A percentile compares a stretch with the other conserved stretches of the same genome.
Conservation (phyloP, 2,888 invertebrate genomes). For the Pseudococcus viburni region DNA sequence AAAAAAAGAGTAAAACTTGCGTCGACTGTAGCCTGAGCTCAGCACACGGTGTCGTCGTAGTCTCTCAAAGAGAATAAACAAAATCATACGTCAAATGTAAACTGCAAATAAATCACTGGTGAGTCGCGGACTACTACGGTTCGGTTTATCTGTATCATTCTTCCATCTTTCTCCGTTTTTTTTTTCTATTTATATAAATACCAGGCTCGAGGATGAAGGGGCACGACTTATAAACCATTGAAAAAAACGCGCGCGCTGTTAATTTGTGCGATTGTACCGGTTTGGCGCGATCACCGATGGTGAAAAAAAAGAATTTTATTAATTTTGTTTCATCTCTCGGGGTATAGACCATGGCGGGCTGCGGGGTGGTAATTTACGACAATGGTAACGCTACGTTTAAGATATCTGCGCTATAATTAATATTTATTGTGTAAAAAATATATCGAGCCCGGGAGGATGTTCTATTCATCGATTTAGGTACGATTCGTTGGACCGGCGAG, state of each 20-base stretch:
- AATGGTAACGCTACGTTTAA: slow-evolving; percentile 54
- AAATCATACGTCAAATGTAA: slow-evolving; percentile 40
- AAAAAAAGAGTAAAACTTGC: neutral
- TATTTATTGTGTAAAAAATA: slow-evolving; percentile 41
- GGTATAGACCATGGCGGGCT: neutral
- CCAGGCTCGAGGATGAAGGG: neutral
- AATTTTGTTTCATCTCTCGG: slow-evolving; percentile 29
- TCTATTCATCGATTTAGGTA: slow-evolving; percentile 34
- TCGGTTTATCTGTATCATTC: neutral
- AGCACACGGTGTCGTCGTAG: neutral
- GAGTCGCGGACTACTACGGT: neutral
- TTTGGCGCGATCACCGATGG: slow-evolving; percentile 9
- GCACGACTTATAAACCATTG: slow-evolving; percentile 15
- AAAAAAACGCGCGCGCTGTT: slow-evolving; percentile 30
- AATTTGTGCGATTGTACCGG: slow-evolving; percentile 48
- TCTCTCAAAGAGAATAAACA: slow-evolving; percentile 45
- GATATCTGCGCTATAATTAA: slow-evolving; percentile 49
- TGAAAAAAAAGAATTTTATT: slow-evolving; percentile 36
- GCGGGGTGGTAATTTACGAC: slow-evolving; percentile 34
- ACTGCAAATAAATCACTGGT: slow-evolving; percentile 14
- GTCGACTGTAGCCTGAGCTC: neutral
- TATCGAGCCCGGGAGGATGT: slow-evolving; percentile 23
- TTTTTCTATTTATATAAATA: slow-evolving; percentile 28
- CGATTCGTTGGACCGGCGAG: slow-evolving; percentile 43
- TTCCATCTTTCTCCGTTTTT: neutral